Conservation (phyloP, 2,113 vertebrate genomes). For the Dryoscopus gambensis region DNA sequence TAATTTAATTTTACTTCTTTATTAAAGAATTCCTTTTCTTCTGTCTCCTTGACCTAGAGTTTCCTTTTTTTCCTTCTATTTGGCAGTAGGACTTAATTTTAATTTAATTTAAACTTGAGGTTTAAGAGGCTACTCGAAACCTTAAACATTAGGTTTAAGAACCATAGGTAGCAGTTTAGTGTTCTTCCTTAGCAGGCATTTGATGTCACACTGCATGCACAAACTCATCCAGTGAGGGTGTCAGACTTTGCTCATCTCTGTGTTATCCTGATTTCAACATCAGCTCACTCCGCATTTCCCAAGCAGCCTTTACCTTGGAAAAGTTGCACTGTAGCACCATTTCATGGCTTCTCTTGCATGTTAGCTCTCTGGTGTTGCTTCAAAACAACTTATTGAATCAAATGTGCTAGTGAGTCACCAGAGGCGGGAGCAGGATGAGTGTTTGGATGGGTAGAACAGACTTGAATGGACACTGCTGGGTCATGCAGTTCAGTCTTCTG, state of each 20-base stretch:
- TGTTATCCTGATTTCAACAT: conserved; percentile 37
- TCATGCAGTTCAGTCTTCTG: background rate
- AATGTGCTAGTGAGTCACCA: background rate
- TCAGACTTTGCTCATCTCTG: conserved; percentile 40
- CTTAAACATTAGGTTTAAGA: background rate
- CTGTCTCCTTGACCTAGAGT: background rate
- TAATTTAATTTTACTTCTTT: background rate
- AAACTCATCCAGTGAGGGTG: background rate
- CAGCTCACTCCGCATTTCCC: background rate
- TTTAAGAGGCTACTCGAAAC: background rate
- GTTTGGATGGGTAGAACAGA: background rate
- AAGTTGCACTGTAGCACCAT: background rate
- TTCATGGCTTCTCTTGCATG: background rate
- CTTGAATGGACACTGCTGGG: background rate
- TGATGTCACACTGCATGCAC: background rate
- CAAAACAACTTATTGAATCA: background rate
- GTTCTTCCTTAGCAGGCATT: background rate
- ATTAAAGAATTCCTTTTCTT: background rate
- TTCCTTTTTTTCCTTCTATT: background rate
- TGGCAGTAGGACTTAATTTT: background rate
- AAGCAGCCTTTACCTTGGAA: background rate
- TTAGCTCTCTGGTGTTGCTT: background rate
- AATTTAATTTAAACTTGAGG: background rate
- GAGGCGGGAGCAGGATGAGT: background rate
- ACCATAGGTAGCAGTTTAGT: background rate